Conservation (phyloP, 1,140 invertebrate genomes). For the Musca domestica region DNA sequence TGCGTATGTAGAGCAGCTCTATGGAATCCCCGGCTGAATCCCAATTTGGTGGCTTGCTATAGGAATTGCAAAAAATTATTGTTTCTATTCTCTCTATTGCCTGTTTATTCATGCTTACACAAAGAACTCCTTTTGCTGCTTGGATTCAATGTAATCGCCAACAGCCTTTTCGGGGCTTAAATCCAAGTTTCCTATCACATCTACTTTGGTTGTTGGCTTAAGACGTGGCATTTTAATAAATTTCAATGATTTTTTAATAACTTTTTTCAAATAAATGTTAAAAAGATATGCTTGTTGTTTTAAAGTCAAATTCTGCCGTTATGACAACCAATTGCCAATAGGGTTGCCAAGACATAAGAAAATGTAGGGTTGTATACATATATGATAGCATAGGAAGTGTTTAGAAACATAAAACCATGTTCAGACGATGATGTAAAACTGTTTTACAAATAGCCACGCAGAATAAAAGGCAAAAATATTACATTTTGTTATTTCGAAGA, state of each 20-base stretch:
- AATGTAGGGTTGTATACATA: too few species aligned
- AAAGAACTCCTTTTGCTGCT: conserved; percentile 43
- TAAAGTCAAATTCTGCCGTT: background rate
- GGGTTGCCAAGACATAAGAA: too few species aligned
- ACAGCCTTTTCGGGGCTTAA: conserved; percentile 47
- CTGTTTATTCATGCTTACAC: conserved; percentile 33
- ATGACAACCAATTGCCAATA: too few species aligned
- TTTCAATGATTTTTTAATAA: background rate
- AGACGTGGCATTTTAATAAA: conserved; percentile 41
- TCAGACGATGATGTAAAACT: too few species aligned
- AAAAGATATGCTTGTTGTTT: background rate
- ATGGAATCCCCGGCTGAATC: conserved; percentile 47
- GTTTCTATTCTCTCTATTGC: background rate
- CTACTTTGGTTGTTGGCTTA: conserved; percentile 46
- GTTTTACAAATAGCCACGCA: too few species aligned
- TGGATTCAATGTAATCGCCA: conserved; percentile 41
- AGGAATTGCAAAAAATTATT: background rate
- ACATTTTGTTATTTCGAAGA: too few species aligned
- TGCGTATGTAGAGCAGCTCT: conserved; percentile 43
- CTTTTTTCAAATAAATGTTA: background rate
- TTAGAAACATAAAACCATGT: too few species aligned
- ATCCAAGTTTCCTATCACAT: conserved; percentile 49
- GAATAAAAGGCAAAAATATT: too few species aligned
- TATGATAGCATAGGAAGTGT: too few species aligned
- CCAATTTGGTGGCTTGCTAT: conserved; percentile 42